Evolutionary conservation across 2,113 vertebrate genomes (phyloP).

Genomic region (Canis aureus): DNA sequence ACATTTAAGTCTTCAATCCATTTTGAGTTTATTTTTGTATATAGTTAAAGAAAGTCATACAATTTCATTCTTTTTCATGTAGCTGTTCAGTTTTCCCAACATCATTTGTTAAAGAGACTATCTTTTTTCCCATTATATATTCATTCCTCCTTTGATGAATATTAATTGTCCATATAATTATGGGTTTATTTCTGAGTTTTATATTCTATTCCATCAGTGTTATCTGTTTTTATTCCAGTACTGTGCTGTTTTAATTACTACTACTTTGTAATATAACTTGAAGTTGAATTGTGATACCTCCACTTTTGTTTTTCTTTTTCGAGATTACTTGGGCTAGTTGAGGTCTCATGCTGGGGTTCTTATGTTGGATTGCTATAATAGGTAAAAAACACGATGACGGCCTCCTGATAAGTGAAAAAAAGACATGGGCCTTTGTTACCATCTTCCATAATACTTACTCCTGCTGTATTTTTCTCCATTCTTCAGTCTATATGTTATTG

Average conservation of each 20-base stretch:
- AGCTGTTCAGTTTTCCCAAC: not conserved
- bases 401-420: not conserved
- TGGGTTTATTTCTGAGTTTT: not conserved
- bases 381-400: not conserved
- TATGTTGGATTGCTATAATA: not conserved
- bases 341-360: not conserved
- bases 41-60: not conserved
- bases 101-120: not conserved
- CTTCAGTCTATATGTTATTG: not conserved
- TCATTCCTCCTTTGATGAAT: not conserved
- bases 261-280: not conserved
- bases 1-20: not conserved
- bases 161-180: not conserved
- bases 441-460: not conserved
- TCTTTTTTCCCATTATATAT: not conserved
- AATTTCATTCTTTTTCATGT: not conserved
- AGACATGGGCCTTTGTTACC: fast-evolving
- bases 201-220: not conserved
- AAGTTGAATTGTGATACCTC: not conserved
- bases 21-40: not conserved
- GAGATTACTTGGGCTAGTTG: not conserved
- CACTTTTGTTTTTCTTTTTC: not conserved
- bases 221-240: not conserved
- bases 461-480: not conserved
- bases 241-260: not conserved